Evolutionary conservation across 1,140 invertebrate species (phyloP).

Genomic region (Drosophila trapezifrons): DNA sequence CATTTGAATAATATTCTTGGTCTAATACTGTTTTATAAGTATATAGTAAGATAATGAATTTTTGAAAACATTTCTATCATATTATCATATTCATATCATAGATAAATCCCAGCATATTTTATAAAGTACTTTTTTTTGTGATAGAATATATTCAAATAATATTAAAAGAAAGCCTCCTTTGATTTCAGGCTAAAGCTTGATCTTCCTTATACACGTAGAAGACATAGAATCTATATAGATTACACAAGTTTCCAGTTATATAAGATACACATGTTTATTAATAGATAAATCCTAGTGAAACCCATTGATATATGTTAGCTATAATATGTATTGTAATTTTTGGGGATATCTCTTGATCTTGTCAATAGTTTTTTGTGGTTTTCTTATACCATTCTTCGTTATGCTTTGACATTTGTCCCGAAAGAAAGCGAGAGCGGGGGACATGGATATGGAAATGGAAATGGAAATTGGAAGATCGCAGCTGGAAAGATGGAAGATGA

Average conservation of each 20-base stretch:
- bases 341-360: constrained; percentile 7
- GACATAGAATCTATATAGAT: too few relatives aligned
- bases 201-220: too few relatives aligned
- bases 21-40: too few relatives aligned
- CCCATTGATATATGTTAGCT: background rate
- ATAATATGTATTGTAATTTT: background rate
- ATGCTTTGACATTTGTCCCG: constrained; percentile 28
- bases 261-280: background rate
- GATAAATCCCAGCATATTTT: too few relatives aligned
- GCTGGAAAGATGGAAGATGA: constrained; percentile 33
- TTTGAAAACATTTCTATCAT: too few relatives aligned
- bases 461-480: constrained; percentile 12
- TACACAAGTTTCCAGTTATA: background rate
- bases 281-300: background rate
- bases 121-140: too few relatives aligned
- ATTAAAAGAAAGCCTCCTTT: background rate
- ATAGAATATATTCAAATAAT: too few relatives aligned
- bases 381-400: constrained; percentile 15
- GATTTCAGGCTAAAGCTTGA: background rate
- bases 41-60: too few relatives aligned
- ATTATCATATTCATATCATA: too few relatives aligned
- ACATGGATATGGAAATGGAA: constrained; percentile 28
- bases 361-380: constrained; percentile 7
- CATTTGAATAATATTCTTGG: too few relatives aligned
- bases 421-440: constrained; percentile 77